phyloP scores from a whole-genome alignment of 2,888 invertebrate species.

The Drosophila robusta region DNA sequence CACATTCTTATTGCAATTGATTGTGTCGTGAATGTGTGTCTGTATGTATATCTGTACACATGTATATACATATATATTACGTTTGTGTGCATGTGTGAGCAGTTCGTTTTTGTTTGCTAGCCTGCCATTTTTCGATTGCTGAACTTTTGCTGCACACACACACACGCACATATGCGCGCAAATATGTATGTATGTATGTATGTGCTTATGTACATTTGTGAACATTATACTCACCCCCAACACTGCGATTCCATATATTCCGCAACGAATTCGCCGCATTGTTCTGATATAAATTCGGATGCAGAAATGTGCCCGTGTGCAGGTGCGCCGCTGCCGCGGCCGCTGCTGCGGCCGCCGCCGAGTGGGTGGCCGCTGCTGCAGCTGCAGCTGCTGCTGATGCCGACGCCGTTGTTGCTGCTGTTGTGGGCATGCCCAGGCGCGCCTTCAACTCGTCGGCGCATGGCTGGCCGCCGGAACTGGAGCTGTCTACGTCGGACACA shows the following conservation, averaged over 20 bases:
- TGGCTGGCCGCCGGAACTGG: conserved; percentile 91
- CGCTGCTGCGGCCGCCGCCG: conserved; percentile 71
- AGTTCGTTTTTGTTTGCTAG: conserved; percentile 50
- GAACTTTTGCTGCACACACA: conserved; percentile 36
- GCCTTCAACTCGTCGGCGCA: conserved; percentile 93
- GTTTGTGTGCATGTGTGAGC: conserved; percentile 14
- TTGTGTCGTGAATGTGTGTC: conserved; percentile 37
- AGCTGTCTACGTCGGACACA: conserved; percentile 98
- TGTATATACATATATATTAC: not conserved
- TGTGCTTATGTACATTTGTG: conserved; percentile 5
- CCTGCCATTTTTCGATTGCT: conserved; percentile 43
- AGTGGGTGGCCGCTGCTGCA: conserved; percentile 63
- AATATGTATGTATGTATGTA: conserved; percentile 8
- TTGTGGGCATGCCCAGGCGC: conserved; percentile 90
- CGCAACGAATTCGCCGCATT: conserved; percentile 84
- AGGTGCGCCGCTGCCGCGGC: conserved; percentile 79
- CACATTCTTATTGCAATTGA: conserved; percentile 77
- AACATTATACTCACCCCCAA: conserved; percentile 83
- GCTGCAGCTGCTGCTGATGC: conserved; percentile 43
- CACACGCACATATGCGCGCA: not conserved
- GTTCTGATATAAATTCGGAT: conserved; percentile 89
- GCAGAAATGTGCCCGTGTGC: conserved; percentile 86
- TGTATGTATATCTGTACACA: not conserved
- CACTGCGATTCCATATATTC: conserved; percentile 85
- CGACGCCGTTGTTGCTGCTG: conserved; percentile 56